These are phyloP conservation scores for Epiblema foenella DNA, from an alignment of 2,888 invertebrate species.

Conservation along the genomic window DNA sequence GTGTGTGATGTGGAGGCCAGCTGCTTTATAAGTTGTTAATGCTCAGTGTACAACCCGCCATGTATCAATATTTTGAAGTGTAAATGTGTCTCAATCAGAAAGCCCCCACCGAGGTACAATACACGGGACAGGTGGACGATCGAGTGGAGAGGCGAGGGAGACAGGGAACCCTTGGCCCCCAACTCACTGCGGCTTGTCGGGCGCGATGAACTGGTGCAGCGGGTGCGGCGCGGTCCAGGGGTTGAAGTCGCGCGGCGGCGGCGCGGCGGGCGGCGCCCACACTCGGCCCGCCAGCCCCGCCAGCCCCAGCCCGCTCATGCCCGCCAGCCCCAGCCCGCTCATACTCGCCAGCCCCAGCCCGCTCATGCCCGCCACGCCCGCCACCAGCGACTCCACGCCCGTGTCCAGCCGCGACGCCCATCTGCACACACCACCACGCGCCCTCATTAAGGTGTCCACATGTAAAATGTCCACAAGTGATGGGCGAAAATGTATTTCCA, in stretches of 20 bases:
- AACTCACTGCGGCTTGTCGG: conserved; percentile 63
- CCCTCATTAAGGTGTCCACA: no score
- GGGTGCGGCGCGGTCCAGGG: conserved; percentile 77
- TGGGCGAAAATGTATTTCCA: no score
- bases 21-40: no score
- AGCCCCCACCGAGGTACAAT: no score
- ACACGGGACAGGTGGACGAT: no score
- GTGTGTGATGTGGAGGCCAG: no score
- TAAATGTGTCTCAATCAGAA: no score
- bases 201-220: conserved; percentile 70
- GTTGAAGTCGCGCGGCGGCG: conserved; percentile 66
- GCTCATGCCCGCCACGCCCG: conserved; percentile 47
- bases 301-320: conserved; percentile 56
- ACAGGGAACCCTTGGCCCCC: no score
- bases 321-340: conserved; percentile 60
- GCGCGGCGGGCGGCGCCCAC: conserved; percentile 57
- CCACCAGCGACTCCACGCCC: conserved; percentile 61
- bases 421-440: conserved; percentile 46
- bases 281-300: conserved; percentile 55
- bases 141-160: no score
- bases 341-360: conserved; percentile 58
- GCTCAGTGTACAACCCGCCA: no score
- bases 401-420: conserved; percentile 61
- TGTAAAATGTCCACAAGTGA: no score
- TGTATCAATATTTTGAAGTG: no score